Conservation (phyloP, 1,140 invertebrate genomes). For the Drosophila sturtevanti region DNA sequence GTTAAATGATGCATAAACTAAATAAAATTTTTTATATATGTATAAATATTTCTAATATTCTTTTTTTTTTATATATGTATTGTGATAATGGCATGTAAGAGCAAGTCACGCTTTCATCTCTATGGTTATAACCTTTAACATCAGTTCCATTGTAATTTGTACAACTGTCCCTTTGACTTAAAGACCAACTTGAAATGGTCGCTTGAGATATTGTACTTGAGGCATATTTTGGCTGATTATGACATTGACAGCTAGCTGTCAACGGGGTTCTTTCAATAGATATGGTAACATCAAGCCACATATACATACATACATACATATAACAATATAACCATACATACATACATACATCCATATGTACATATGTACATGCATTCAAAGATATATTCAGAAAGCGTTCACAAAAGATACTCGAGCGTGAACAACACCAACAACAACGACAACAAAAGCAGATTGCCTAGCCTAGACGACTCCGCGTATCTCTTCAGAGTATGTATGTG, state of each 20-base stretch:
- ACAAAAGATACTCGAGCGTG: conserved; percentile 60
- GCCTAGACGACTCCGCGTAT: conserved; percentile 24
- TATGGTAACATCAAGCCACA: conserved; percentile 15
- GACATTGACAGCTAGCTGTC: conserved; percentile 62
- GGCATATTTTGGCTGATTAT: conserved; percentile 61
- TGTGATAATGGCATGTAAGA: too few species aligned
- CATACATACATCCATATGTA: conserved; percentile 10
- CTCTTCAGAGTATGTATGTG: conserved; percentile 30
- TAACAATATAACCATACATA: neutral
- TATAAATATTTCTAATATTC: too few species aligned
- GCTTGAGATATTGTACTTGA: conserved; percentile 35
- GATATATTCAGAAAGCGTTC: conserved; percentile 49
- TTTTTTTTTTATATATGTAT: too few species aligned
- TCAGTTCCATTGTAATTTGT: neutral
- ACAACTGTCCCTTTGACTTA: neutral
- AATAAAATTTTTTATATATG: too few species aligned
- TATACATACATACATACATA: conserved; percentile 21
- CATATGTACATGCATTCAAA: conserved; percentile 1
- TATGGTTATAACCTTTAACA: neutral
- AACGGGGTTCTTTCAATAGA: conserved; percentile 44
- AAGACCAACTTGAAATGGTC: conserved; percentile 41
- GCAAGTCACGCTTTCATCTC: neutral
- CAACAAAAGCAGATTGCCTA: conserved; percentile 64
- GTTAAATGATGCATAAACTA: too few species aligned
- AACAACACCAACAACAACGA: conserved; percentile 44